Conservation (phyloP, 2,888 invertebrate species). For the Apodemia hepburni region DNA sequence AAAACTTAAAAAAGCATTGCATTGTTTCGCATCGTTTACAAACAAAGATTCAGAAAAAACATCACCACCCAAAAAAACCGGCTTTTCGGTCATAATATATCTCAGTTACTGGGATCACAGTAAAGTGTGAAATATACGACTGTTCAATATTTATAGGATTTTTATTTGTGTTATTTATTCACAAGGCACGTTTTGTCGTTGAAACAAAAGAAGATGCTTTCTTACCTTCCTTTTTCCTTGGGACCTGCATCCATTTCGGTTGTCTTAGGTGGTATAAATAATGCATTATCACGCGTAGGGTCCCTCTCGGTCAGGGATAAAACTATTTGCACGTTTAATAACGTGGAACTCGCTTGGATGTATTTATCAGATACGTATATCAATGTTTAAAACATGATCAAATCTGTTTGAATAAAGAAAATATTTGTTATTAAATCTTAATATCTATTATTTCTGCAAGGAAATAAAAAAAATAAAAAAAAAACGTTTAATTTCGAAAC, state of each 20-base stretch:
- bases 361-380: slow-evolving; percentile 14
- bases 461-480: no score
- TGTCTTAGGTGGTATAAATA: slow-evolving; percentile 74
- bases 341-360: slow-evolving; percentile 31
- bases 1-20: slow-evolving; percentile 45
- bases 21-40: slow-evolving; percentile 66
- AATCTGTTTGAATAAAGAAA: not conserved
- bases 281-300: slow-evolving; percentile 76
- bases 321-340: slow-evolving; percentile 54
- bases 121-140: slow-evolving; percentile 76
- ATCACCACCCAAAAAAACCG: slow-evolving; percentile 50
- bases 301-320: slow-evolving; percentile 48
- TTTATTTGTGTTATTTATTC: slow-evolving; percentile 78
- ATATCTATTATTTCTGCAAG: no score
- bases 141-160: slow-evolving; percentile 75
- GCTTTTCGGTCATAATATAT: slow-evolving; percentile 69
- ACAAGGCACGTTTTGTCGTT: slow-evolving; percentile 43
- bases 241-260: slow-evolving; percentile 74
- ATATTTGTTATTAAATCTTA: no score
- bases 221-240: slow-evolving; percentile 73
- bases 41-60: slow-evolving; percentile 67
- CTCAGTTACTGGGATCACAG: slow-evolving; percentile 57
- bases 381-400: not conserved
- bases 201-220: slow-evolving; percentile 47
- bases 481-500: no score